Evolutionary conservation across 2,888 invertebrate genomes (phyloP), one percentile per base, ranked within the genome.

Genomic region (Plebejus melissa): DNA sequence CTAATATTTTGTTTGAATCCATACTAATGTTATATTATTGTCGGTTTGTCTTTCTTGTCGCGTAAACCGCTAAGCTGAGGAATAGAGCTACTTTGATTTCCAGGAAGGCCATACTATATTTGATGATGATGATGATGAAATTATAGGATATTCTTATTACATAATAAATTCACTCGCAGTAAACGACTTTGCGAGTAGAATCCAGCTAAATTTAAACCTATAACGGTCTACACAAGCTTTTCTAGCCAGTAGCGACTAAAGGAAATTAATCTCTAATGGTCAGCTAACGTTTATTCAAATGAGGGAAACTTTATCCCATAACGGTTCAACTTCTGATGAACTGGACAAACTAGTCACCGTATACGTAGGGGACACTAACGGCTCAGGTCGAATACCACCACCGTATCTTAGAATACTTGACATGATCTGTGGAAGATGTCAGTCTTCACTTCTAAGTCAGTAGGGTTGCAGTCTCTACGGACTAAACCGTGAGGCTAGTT

Each of bases 211-310:
- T 60, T n/a, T 54, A n/a, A 6, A 7, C 58, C 11, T 11, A 60
- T 28, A 16, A 60, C 60, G 11, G 11, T 28, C 22, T 4, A 28
- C 28, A 60, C 7, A 1, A 13, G 32, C 58, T 58, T 58, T n/a
- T 58, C 11, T 32, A 32, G 32, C 65, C 11, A 13, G 13, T 65
- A 65, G 32, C 65, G 4, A 16, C 32, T 32, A 4, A 32, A 65
- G 28, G 65, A 36, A 65, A 65, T 65, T 36, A 65, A 65, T 65
- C 1, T 5, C 65, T 32, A 32, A 65, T 65, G 65, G 65, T 65
- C 65, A 65, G 32, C 32, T 65, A 65, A 36, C 65, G 65, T 36
- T 65, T 65, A 65, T 65, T 65, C 65, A 65, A 65, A 65, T 65
- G 32, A 65, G 32, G 65, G 65, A 36, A 65, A 65, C 65, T 32